A percentile compares a stretch with the other conserved stretches of the same genome.
Evolutionary conservation across 2,888 invertebrate species (phyloP).

Genomic region (Hemaris fuciformis): DNA sequence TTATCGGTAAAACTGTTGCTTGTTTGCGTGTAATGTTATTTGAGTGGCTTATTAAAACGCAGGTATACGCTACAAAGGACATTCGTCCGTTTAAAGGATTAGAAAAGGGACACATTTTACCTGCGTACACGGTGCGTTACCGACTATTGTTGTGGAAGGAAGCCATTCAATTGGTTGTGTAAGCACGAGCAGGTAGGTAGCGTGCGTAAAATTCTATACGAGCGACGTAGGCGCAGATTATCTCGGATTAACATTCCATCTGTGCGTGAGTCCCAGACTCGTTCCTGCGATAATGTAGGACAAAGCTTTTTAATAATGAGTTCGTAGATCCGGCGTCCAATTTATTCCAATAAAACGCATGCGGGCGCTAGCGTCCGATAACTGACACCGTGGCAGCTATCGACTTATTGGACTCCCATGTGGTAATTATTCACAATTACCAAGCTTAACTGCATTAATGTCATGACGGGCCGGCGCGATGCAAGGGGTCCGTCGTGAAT

Average conservation of each 20-base stretch:
- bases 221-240: constrained; percentile 63
- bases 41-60: constrained; percentile 3
- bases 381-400: constrained; percentile 43
- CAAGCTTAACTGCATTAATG: constrained; percentile 52
- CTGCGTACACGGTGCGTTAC: constrained; percentile 53
- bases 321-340: constrained; percentile 56
- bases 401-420: constrained; percentile 49
- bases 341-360: constrained; percentile 74
- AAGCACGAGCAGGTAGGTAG: constrained; percentile 74
- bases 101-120: constrained; percentile 41
- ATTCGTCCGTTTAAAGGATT: not conserved
- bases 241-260: constrained; percentile 76
- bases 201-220: constrained; percentile 74
- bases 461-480: constrained; percentile 30
- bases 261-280: constrained; percentile 39
- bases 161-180: constrained; percentile 65
- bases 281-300: constrained; percentile 46
- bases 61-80: constrained; percentile 3
- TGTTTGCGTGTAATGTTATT: constrained; percentile 2
- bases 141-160: constrained; percentile 63
- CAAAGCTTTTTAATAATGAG: constrained; percentile 60
- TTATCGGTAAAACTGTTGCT: not conserved
- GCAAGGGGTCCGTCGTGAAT: constrained; percentile 16
- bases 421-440: constrained; percentile 68
- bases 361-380: constrained; percentile 59